Conservation (phyloP, 2,113 vertebrate genomes). For the Gnathonemus echidnorhynchus region DNA sequence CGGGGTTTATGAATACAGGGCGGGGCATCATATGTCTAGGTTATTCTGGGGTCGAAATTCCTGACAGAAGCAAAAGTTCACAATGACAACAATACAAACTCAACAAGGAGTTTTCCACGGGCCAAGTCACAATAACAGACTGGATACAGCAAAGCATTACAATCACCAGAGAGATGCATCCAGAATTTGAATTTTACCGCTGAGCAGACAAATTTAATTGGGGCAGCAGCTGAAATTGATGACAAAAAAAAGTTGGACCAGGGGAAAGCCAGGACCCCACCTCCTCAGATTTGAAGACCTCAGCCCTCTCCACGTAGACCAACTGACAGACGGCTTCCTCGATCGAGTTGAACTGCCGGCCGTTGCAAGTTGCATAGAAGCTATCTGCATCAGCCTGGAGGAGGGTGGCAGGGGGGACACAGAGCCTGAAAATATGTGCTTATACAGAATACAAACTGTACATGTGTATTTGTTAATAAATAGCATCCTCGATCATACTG, state of each 20-base stretch:
- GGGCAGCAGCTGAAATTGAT: not conserved
- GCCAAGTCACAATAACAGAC: not conserved
- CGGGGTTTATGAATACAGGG: not conserved
- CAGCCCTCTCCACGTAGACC: conserved; percentile 91
- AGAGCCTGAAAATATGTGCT: not conserved
- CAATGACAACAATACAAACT: not conserved
- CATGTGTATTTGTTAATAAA: not conserved
- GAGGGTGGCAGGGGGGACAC: not conserved
- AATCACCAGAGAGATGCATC: not conserved
- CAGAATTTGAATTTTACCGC: not conserved
- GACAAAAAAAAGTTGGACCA: not conserved
- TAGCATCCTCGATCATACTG: not conserved
- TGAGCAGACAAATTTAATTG: not conserved
- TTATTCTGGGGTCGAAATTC: not conserved
- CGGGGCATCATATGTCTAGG: not conserved
- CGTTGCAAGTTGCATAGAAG: conserved; percentile 87
- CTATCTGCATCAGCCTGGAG: conserved; percentile 84
- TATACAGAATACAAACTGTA: not conserved
- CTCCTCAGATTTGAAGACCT: conserved; percentile 89
- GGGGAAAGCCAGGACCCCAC: conserved; percentile 49
- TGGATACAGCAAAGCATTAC: not conserved
- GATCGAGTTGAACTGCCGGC: conserved; percentile 93
- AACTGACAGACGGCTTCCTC: conserved; percentile 95
- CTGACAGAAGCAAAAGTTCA: not conserved
- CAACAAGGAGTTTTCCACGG: not conserved